phyloP scores from a whole-genome alignment of 2,113 vertebrate genomes.

The Corvus cornix region DNA sequence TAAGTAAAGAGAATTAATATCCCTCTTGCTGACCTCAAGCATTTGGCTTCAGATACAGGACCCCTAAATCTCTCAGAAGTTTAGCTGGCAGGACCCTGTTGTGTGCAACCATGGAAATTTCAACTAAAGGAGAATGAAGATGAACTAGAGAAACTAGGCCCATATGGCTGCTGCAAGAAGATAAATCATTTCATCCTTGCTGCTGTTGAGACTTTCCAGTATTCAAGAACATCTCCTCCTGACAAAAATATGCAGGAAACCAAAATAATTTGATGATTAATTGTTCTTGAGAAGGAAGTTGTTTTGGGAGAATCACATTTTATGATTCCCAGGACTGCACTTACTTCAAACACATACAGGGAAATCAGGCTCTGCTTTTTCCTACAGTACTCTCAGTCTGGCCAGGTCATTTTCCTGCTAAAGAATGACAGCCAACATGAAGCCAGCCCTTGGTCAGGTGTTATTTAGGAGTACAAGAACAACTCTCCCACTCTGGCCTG shows the following conservation, averaged over 20 bases:
- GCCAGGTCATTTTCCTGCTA: background rate
- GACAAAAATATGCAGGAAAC: background rate
- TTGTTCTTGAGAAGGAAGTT: background rate
- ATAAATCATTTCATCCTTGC: background rate
- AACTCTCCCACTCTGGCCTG: background rate
- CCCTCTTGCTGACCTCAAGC: background rate
- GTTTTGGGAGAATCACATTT: background rate
- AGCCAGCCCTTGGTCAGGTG: background rate
- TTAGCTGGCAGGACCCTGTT: background rate
- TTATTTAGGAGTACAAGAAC: background rate
- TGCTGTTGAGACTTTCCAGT: background rate
- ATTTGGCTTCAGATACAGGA: background rate
- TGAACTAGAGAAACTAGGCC: fast-evolving
- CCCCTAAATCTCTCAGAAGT: background rate
- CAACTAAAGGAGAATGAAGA: background rate
- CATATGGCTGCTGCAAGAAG: background rate
- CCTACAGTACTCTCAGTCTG: background rate
- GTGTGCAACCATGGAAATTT: background rate
- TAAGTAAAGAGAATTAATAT: background rate
- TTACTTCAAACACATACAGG: background rate
- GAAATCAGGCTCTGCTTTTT: background rate
- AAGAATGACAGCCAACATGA: fast-evolving
- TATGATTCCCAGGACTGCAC: background rate
- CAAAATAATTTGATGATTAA: background rate
- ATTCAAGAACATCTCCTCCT: background rate